Base-by-base conservation (phyloP, 1,140 invertebrate species). In the Bombus consobrinus region DNA sequence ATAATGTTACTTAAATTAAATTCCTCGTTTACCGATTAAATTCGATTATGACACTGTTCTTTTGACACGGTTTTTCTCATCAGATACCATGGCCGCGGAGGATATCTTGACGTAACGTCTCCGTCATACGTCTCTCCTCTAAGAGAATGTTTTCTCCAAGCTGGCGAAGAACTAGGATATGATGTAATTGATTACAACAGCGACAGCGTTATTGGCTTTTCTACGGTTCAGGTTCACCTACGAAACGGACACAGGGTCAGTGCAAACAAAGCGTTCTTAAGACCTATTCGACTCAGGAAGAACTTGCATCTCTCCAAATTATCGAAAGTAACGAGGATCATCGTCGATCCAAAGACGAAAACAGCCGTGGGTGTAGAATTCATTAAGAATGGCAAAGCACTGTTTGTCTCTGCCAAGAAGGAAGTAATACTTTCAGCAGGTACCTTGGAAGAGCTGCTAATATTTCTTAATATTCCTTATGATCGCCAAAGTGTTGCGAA, bases 231-330 rank as follows among this genome's bases (percentile, higher is more conserved):
- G 94, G 97, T 97, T 2, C 98, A 97, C 18, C 95, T 97, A 87
- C 94, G 96, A 15, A 95, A 96, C 53, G 97, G 97, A 0, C 93
- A 96, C 75, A 94, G 97, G 86, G 97, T 97, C 76, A 98, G 97
- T 89, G 96, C 97, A 13, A 96, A 95, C 0, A 97, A 97, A 94
- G 97, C 97, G 0, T 97, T 97, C 92, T 92, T 97, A 41, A 96
- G 96, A 86, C 96, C 96, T 1, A 93, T 96, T 10, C 94, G 95
- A 18, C 91, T 96, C 43, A 95, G 98, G 71, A 81, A 81, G 41
- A 98, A 98, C 92, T 95, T 98, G 3, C 96, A 97, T 87, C 95
- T 98, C 0, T 96, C 97, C 0, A 97, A 97, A 74, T 95, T 96
- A 66, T 96, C 97, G 0, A 96, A 96, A 37, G 96, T 97, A 0